These are phyloP conservation scores for Botia kubotai DNA, from an alignment of 2,797 vertebrate species.

Conservation along the genomic window DNA sequence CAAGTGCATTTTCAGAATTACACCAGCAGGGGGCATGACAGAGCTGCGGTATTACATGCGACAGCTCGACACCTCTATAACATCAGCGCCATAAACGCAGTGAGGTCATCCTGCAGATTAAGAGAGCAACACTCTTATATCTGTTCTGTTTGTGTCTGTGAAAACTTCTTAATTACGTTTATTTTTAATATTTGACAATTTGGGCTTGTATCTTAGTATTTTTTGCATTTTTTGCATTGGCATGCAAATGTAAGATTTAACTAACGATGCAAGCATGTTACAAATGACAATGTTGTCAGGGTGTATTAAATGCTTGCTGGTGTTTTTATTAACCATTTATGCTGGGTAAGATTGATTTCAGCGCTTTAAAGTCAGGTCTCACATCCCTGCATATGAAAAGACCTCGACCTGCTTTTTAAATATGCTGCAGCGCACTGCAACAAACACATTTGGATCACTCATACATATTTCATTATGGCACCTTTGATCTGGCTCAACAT, in stretches of 20 bases:
- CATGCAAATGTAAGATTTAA: not conserved
- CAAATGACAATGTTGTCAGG: not conserved
- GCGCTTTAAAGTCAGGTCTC: not conserved
- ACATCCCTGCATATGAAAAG: not conserved
- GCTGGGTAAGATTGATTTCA: not conserved
- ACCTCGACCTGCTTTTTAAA: constrained; percentile 6
- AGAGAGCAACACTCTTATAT: constrained; percentile 11
- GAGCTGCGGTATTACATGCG: constrained; percentile 40
- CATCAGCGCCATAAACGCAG: constrained; percentile 33
- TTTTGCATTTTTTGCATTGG: not conserved
- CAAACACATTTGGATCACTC: constrained; percentile 27
- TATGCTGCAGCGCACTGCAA: constrained; percentile 4
- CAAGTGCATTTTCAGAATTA: not conserved
- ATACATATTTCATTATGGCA: constrained; percentile 49
- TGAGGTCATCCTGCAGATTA: constrained; percentile 44
- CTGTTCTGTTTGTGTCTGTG: not conserved
- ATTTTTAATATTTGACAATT: not conserved
- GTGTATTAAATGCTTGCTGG: not conserved
- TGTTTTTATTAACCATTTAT: not conserved
- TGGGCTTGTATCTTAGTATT: not conserved
- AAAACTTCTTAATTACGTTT: not conserved
- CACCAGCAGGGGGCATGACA: constrained; percentile 44
- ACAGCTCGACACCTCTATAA: constrained; percentile 32
- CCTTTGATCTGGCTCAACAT: constrained; percentile 40
- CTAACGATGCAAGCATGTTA: too few species aligned